A percentile compares a stretch with the other conserved stretches of the same genome.
These are phyloP conservation scores for Euclidia mi DNA, from an alignment of 2,888 invertebrate genomes.

Conservation along the genomic window DNA sequence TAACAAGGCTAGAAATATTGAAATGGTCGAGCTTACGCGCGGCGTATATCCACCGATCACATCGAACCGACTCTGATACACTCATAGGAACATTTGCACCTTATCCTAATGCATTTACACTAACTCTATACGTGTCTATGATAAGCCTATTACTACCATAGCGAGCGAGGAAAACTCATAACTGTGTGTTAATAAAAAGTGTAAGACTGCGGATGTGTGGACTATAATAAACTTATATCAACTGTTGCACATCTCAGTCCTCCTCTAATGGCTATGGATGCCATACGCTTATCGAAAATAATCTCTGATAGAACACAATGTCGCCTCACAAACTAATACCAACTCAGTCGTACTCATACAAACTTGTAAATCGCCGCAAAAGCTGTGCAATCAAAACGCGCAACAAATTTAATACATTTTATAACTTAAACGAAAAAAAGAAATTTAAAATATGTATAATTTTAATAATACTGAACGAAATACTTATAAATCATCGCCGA, in stretches of 20 bases:
- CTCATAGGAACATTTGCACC: conserved; percentile 90
- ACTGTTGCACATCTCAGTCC: neutral
- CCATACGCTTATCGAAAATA: conserved; percentile 36
- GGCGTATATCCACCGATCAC: conserved; percentile 60
- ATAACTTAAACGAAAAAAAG: conserved; percentile 18
- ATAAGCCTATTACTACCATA: conserved; percentile 53
- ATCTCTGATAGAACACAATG: conserved; percentile 15
- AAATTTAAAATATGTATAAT: conserved; percentile 34
- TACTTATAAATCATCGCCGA: conserved; percentile 35
- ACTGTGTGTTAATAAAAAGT: conserved; percentile 29
- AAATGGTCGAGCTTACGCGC: conserved; percentile 77
- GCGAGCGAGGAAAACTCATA: conserved; percentile 36
- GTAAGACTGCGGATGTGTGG: conserved; percentile 14
- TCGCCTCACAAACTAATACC: conserved; percentile 1
- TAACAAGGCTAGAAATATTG: conserved; percentile 79
- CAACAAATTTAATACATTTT: conserved; percentile 10
- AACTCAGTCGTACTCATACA: conserved; percentile 30
- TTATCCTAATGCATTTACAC: conserved; percentile 71
- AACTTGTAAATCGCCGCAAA: conserved; percentile 25
- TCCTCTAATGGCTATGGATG: conserved; percentile 37
- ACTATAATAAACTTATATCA: too few relatives aligned
- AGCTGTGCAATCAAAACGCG: conserved; percentile 33
- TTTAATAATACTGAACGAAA: conserved; percentile 56
- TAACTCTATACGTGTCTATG: conserved; percentile 49
- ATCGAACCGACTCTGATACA: conserved; percentile 74